These are phyloP conservation scores for Gnathonemus echidnorhynchus DNA, from an alignment of 2,113 vertebrate genomes.

Conservation along the genomic window DNA sequence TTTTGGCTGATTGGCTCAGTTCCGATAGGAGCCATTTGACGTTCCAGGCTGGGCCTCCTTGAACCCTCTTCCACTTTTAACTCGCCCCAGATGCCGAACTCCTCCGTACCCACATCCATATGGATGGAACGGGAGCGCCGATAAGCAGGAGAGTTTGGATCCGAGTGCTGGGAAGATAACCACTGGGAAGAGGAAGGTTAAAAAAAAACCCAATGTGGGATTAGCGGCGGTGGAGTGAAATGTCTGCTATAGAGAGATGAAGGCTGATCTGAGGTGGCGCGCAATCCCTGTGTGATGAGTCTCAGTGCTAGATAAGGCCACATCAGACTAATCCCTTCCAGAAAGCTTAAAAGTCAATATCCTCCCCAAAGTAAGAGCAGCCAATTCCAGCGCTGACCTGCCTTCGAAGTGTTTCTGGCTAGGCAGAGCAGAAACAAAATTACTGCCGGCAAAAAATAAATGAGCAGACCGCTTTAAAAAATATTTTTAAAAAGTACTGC, in stretches of 20 bases:
- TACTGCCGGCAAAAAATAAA: background rate
- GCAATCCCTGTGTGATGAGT: constrained; percentile 42
- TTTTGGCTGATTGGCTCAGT: background rate
- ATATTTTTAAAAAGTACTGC: background rate
- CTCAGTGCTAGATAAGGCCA: constrained; percentile 53
- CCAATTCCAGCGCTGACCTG: constrained; percentile 14
- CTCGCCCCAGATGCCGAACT: background rate
- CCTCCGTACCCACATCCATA: constrained; percentile 12
- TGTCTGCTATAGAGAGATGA: constrained; percentile 55
- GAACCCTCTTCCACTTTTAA: background rate
- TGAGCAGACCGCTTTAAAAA: background rate
- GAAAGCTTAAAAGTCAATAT: constrained; percentile 55
- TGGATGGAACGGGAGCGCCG: constrained; percentile 24
- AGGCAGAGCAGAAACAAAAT: constrained; percentile 11
- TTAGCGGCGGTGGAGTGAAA: constrained; percentile 43
- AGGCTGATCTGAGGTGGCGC: constrained; percentile 49
- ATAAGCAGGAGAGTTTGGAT: constrained; percentile 19
- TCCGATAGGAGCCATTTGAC: background rate
- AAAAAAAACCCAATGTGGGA: constrained; percentile 30
- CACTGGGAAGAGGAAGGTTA: constrained; percentile 19
- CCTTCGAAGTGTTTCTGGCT: background rate
- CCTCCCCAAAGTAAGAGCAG: constrained; percentile 36
- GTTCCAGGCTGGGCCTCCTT: background rate
- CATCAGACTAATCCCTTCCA: constrained; percentile 50
- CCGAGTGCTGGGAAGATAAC: constrained; percentile 27